Percentiles rank a stretch among this genome's conserved stretches.
Conservation (phyloP, 2,888 invertebrate genomes). For the Chrysolina americana region DNA sequence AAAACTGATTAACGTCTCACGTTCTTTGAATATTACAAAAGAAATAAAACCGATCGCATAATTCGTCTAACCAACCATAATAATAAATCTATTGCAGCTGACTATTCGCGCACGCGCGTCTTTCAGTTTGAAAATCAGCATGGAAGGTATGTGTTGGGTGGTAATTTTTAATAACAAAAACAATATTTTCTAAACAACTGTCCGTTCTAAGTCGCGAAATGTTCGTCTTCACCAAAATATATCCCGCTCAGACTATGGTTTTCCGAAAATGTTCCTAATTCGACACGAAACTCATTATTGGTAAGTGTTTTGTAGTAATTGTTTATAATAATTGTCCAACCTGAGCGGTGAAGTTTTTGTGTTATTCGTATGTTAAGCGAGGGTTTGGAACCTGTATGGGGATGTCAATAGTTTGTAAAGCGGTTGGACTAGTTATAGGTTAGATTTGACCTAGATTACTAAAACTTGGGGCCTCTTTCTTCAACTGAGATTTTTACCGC, state of each 20-base stretch:
- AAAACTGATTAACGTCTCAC: no score
- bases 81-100: conserved; percentile 49
- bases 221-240: conserved; percentile 32
- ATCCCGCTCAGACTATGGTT: conserved; percentile 15
- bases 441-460: conserved; percentile 40
- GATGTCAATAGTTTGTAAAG: neutral
- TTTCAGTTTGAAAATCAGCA: conserved; percentile 66
- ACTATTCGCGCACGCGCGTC: conserved; percentile 62
- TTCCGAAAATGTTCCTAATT: conserved; percentile 35
- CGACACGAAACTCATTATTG: conserved; percentile 33
- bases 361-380: conserved; percentile 1
- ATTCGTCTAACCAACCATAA: neutral
- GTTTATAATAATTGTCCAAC: conserved; percentile 49
- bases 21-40: no score
- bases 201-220: conserved; percentile 41
- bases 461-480: conserved; percentile 1
- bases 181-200: conserved; percentile 48
- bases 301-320: conserved; percentile 49
- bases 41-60: neutral
- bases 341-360: neutral
- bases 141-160: conserved; percentile 66
- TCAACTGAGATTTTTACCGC: neutral
- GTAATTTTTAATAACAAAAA: conserved; percentile 59
- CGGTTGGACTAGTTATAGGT: conserved; percentile 23
- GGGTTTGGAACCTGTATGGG: conserved; percentile 7